A percentile compares a stretch with the other conserved stretches of the same genome.
Conservation (phyloP, 2,888 invertebrate genomes). For the Oscheius sp. region DNA sequence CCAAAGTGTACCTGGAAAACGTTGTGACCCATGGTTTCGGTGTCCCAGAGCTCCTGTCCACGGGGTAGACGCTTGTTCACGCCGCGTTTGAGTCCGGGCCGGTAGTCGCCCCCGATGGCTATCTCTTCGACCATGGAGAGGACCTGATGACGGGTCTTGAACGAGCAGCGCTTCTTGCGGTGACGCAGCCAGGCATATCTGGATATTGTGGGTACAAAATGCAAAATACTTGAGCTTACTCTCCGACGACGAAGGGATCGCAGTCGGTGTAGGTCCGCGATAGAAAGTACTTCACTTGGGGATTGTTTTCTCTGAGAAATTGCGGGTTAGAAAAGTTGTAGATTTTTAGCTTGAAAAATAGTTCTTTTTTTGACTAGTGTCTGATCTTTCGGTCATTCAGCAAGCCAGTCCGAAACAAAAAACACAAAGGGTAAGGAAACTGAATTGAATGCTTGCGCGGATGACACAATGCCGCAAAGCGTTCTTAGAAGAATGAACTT, state of each 20-base stretch:
- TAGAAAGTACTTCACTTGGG: conserved; percentile 61
- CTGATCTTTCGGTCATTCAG: too few species aligned
- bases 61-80: conserved; percentile 67
- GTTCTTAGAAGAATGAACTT: too few species aligned
- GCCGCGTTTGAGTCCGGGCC: conserved; percentile 56
- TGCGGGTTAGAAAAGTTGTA: conserved; percentile 6
- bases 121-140: conserved; percentile 70
- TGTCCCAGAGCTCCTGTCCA: conserved; percentile 70
- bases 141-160: conserved; percentile 66
- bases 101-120: conserved; percentile 69
- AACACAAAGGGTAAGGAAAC: too few species aligned
- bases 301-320: conserved; percentile 63
- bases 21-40: conserved; percentile 72
- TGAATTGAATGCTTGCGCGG: too few species aligned
- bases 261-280: conserved; percentile 63
- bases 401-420: too few species aligned
- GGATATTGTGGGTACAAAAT: background rate
- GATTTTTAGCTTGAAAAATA: too few species aligned
- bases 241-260: conserved; percentile 71
- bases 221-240: conserved; percentile 49
- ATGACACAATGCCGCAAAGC: too few species aligned
- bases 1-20: conserved; percentile 61
- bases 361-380: too few species aligned
- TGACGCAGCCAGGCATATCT: conserved; percentile 40
- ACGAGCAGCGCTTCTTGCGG: conserved; percentile 59